Evolutionary conservation across 1,140 invertebrate genomes (phyloP), one percentile per base, ranked within the genome.

Genomic region (Manduca sexta): DNA sequence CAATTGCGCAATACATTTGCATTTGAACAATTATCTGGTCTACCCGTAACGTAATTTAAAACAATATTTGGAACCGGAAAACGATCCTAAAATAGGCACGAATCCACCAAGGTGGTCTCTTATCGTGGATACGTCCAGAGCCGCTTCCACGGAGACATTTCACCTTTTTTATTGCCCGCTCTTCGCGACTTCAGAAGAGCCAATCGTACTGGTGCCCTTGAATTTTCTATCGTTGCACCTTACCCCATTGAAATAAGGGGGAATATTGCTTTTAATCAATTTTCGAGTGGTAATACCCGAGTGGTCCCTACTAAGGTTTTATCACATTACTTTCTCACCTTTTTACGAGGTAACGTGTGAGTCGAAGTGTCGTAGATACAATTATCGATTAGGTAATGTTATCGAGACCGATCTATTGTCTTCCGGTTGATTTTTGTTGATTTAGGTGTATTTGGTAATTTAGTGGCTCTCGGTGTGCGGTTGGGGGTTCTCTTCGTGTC

Each of bases 341-440:
- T 82, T 84, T 84, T 84, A 84, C 76, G 76, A 76, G 52, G 50
- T 69, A 63, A 71, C 74, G 71, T 80, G 81, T 74, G 74, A 72
- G 62, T 78, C 64, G 64, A 72, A 78, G 74, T 79, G 77, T 80
- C 80, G 67, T 71, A 78, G 80, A 84, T 81, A 84, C 74, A 79
- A 84, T 82, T 84, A 84, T 84, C 81, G 78, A 84, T 84, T 82
- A 79, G 71, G 76, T 79, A 75, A 81, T 76, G 67, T 77, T 82
- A 84, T 84, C 81, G 60, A 60, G 56, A 30, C 53, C 73, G 67
- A 82, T 82, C 78, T 82, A 61, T 71, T 74, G 74, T 84, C 78
- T 84, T 84, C 81, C 78, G 81, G 81, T 82, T 64, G 64, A 74
- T 72, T 64, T 76, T 73, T 79, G 78, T 84, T 82, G 70, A 68